Base-by-base conservation (phyloP, 2,888 invertebrate species). In the Rapana venosa region DNA sequence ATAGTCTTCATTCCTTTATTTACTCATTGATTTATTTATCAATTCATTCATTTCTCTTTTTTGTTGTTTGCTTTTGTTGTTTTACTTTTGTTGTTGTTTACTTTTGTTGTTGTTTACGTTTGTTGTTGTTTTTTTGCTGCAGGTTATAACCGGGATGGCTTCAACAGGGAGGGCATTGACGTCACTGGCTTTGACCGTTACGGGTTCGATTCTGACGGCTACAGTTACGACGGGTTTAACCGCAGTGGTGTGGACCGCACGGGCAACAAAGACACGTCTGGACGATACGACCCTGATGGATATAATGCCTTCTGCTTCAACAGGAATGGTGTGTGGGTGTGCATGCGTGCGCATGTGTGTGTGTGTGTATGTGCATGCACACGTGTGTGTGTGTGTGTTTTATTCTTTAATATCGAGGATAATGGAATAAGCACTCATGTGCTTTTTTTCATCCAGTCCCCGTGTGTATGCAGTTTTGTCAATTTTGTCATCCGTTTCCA, bases 71-170 rank as follows among this genome's bases (percentile, higher is more conserved):
- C n/a, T n/a, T n/a, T n/a, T n/a, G n/a, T n/a, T n/a, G n/a, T n/a
- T n/a, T n/a, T n/a, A n/a, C n/a, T n/a, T n/a, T n/a, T n/a, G n/a
- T n/a, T n/a, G n/a, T n/a, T n/a, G n/a, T n/a, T n/a, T n/a, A n/a
- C n/a, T n/a, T n/a, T n/a, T n/a, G n/a, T n/a, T n/a, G n/a, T n/a
- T n/a, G n/a, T n/a, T n/a, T n/a, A n/a, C n/a, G n/a, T 30, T 77
- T 26, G 47, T 47, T 84, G 2, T 47, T 8, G 2, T 47, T 47
- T 47, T 47, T 47, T 61, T 85, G 17, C 30, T 90, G 6, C 90
- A 95, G 95, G 95, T 22, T 95, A 91, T 88, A 95, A 95, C 92
- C 92, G 95, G 88, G 95, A 95, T 94, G 95, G 95, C 20, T 94
- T 93, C 91, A 93, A 95, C 88, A 91, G 90, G 79, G 88, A 93